Evolutionary conservation across 2,113 vertebrate genomes (phyloP).

Genomic region (Pteronura brasiliensis): DNA sequence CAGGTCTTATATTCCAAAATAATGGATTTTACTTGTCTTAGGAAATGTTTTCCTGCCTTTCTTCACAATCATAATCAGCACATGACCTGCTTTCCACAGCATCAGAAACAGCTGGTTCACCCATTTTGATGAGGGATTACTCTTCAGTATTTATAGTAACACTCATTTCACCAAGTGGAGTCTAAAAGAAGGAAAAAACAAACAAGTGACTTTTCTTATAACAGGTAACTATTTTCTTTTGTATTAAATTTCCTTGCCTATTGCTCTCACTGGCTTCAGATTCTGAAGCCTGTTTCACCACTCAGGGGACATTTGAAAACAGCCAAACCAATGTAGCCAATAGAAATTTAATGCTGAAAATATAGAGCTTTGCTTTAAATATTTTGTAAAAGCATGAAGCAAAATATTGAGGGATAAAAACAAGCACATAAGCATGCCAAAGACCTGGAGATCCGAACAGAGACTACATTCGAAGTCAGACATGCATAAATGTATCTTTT

Average conservation of each 20-base stretch:
- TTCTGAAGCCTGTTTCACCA: conserved; percentile 71
- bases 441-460: conserved; percentile 74
- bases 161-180: conserved; percentile 59
- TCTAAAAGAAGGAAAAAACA: conserved; percentile 43
- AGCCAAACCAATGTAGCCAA: conserved; percentile 75
- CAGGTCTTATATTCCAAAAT: conserved; percentile 64
- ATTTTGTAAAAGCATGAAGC: conserved; percentile 64
- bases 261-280: conserved; percentile 58
- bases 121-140: conserved; percentile 50
- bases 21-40: conserved; percentile 61
- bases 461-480: conserved; percentile 69
- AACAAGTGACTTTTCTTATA: conserved; percentile 59
- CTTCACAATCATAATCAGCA: conserved; percentile 50
- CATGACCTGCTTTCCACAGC: conserved; percentile 24
- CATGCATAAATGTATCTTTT: conserved; percentile 75
- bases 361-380: conserved; percentile 64
- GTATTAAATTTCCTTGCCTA: conserved; percentile 67
- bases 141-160: conserved; percentile 65
- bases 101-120: conserved; percentile 63
- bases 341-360: conserved; percentile 80
- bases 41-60: conserved; percentile 55
- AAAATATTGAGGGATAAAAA: conserved; percentile 72
- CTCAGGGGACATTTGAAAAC: conserved; percentile 75
- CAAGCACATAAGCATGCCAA: conserved; percentile 65
- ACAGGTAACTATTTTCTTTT: conserved; percentile 71